phyloP scores from a whole-genome alignment of 1,140 invertebrate genomes.

The Eriocheir sinensis region DNA sequence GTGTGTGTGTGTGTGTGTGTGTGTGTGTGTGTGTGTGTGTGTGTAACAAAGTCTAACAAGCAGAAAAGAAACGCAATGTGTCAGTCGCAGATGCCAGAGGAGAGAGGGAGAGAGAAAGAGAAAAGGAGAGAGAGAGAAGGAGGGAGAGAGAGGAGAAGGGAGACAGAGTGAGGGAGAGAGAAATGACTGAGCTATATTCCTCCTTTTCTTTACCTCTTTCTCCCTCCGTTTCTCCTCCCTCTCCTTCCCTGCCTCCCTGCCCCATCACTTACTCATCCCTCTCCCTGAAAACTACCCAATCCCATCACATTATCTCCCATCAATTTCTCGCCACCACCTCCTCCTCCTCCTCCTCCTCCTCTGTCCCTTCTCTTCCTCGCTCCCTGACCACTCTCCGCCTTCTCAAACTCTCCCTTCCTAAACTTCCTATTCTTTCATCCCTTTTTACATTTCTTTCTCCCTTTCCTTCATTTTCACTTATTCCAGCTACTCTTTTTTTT shows the following conservation, averaged over 20 bases:
- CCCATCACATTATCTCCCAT: not conserved
- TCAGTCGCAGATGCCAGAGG: not conserved
- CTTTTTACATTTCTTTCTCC: not conserved
- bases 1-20: not conserved
- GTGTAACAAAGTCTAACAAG: not conserved
- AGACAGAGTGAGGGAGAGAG: not conserved
- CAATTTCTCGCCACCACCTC: not conserved
- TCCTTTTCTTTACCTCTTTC: not conserved
- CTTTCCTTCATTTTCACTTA: too few relatives aligned
- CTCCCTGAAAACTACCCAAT: not conserved
- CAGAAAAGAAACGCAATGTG: not conserved
- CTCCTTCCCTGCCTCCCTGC: not conserved
- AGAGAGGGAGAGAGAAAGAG: conserved; percentile 33
- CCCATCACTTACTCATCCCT: not conserved
- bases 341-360: not conserved
- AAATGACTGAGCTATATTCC: not conserved
- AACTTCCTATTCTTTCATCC: too few relatives aligned
- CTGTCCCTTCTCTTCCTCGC: not conserved
- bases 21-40: not conserved
- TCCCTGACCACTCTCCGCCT: not conserved
- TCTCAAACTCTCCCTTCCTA: not conserved
- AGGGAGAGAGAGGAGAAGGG: not conserved
- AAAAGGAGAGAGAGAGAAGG: not conserved
- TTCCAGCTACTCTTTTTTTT: not conserved
- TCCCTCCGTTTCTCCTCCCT: not conserved